Evolutionary conservation across 2,888 invertebrate genomes (phyloP).

Genomic region (Psococerastis gibbosa): DNA sequence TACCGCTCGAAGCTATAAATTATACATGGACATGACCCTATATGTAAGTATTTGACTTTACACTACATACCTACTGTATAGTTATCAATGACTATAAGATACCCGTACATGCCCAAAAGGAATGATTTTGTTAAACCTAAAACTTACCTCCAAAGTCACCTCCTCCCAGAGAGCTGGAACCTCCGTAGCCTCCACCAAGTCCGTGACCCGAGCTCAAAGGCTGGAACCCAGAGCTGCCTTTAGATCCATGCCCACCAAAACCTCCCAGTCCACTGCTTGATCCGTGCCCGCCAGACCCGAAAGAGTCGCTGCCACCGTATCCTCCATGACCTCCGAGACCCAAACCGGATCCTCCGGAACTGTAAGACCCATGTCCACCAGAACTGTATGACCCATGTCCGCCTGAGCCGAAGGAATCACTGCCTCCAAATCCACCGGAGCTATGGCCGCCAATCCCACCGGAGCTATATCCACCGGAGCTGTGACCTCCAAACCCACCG

Average conservation of each 20-base stretch:
- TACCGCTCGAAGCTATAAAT: too few relatives aligned
- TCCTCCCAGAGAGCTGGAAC: neutral
- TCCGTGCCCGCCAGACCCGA: neutral
- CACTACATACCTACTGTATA: too few relatives aligned
- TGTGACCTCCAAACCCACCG: neutral
- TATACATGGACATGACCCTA: too few relatives aligned
- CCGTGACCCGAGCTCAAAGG: neutral
- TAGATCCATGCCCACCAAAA: neutral
- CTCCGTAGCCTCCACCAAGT: slow-evolving; percentile 3
- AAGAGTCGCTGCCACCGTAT: neutral
- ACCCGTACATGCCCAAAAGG: too few relatives aligned
- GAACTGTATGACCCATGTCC: slow-evolving; percentile 4
- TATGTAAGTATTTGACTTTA: too few relatives aligned
- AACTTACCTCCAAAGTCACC: neutral
- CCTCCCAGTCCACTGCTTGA: neutral
- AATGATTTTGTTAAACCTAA: too few relatives aligned
- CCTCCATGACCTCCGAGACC: neutral
- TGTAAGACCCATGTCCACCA: neutral
- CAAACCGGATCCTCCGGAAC: neutral
- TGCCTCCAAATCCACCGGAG: neutral
- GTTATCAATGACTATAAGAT: too few relatives aligned
- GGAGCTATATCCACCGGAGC: neutral
- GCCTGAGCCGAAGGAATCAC: neutral
- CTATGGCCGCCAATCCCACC: neutral
- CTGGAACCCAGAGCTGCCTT: neutral